Evolutionary conservation across 2,797 vertebrate species (phyloP), one percentile per base, ranked within the genome.

Genomic region (Chloroceryle inda): DNA sequence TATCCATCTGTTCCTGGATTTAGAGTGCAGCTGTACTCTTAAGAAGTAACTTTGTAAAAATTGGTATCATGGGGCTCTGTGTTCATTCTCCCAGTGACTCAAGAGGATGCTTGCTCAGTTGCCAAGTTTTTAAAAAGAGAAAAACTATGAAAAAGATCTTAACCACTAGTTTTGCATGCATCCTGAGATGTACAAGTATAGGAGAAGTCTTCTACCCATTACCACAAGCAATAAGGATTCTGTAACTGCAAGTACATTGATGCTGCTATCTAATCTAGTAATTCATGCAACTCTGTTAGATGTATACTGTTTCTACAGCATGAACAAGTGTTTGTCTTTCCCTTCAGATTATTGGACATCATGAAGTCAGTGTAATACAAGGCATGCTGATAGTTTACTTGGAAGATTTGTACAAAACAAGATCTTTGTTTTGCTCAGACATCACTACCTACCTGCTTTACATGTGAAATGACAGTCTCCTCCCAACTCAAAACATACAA

Each of bases 1-100:
- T 45, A 80, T 78, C 94, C 94, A 95, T 96, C 91, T 94, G 89
- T 89, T 89, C 53, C 75, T 84, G 91, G 81, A 89, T 86, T 94
- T 86, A 81, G 73, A 89, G 31, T 94, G 73, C 75, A 94, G 81
- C 91, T 91, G 89, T 37, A 78, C 13, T 88, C 24, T n/a, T n/a
- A 55, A 88, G 75, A 88, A 88, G 72, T 73, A 81, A 85, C 78
- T 96, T 94, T 62, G 55, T 9, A 64, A 89, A 85, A 85, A 92
- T 2, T 61, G 42, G 31, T 83, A 35, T 66, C 66, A 31, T 37
- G 53, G 35, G 47, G 50, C 50, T 64, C 50, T 77, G 15, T 52
- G 27, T 24, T 81, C 49, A 27, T 62, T 91, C 56, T 89, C 42
- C 7, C n/a, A 42, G 19, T 42, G 76, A 88, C 29, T 84, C 44